Conservation (phyloP, 2,888 invertebrate species). For the Acanthosepion lycidas region DNA sequence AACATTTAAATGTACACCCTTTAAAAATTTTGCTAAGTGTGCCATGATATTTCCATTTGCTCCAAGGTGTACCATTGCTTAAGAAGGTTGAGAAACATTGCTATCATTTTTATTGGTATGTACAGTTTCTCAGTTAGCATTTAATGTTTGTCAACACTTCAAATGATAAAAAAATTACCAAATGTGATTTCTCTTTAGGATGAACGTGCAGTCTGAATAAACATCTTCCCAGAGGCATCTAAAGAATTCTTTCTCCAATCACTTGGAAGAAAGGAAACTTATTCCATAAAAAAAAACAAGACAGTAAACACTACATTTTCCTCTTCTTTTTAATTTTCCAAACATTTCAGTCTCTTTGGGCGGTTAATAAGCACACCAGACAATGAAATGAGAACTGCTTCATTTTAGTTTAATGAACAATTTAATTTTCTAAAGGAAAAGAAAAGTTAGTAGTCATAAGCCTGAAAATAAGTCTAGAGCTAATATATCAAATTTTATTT, state of each 20-base stretch:
- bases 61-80: too few species aligned
- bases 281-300: neutral
- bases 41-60: too few species aligned
- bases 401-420: neutral
- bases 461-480: neutral
- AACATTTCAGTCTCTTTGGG: neutral
- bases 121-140: too few species aligned
- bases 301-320: neutral
- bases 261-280: neutral
- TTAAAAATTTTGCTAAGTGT: too few species aligned
- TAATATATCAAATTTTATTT: neutral
- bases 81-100: neutral
- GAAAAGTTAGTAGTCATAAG: neutral
- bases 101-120: neutral
- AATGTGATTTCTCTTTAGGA: neutral
- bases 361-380: conserved; percentile 11
- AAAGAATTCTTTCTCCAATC: neutral
- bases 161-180: neutral
- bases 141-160: too few species aligned
- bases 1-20: too few species aligned
- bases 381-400: neutral
- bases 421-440: neutral
- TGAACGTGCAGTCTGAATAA: neutral
- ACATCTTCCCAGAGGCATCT: neutral
- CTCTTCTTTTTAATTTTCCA: neutral